Evolutionary conservation across 2,888 invertebrate species (phyloP), one percentile per base, ranked within the genome.

Genomic region (Drosophila leonis): DNA sequence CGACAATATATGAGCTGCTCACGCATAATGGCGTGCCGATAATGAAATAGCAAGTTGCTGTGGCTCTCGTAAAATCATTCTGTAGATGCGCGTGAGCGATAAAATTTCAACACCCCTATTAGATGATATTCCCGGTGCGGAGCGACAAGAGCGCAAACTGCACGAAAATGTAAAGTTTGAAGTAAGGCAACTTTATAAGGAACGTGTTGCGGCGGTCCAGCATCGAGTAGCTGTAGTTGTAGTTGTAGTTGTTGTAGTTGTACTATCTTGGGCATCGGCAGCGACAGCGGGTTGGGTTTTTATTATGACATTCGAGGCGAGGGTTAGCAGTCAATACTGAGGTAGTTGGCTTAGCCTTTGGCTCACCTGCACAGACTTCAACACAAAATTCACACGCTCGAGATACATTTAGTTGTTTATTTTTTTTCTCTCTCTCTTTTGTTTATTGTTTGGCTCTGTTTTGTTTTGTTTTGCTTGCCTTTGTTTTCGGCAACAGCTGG

Each of bases 51-150:
- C 75, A 75, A 77, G 73, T 80, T 65, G 69, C 55, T 78, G 66
- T 48, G 65, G 63, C 56, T 75, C 67, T 71, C 68, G 68, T 75
- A 72, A 75, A 78, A 82, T 84, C 65, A 75, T 79, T 72, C 82
- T 71, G 65, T 73, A 71, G 82, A 82, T 82, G 86, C 73, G 83
- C 83, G 83, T 82, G 86, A 82, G 76, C 68, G 82, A 82, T 82
- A 85, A 76, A 76, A 66, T 59, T 65, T 72, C 69, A 69, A 65
- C 84, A 81, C 71, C 75, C 66, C 52, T 55, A 72, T 51, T 55
- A 35, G 57, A 72, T 49, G 73, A 65, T 60, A 18, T 72, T 42
- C 55, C 41, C 60, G 42, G 29, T 15, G 35, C 20, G 63, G 15
- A 51, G 12, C 33, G 10, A 33, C 33, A 33, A 33, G 42, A 44